Conservation (phyloP, 1,140 invertebrate genomes). For the Drosophila bipectinata region DNA sequence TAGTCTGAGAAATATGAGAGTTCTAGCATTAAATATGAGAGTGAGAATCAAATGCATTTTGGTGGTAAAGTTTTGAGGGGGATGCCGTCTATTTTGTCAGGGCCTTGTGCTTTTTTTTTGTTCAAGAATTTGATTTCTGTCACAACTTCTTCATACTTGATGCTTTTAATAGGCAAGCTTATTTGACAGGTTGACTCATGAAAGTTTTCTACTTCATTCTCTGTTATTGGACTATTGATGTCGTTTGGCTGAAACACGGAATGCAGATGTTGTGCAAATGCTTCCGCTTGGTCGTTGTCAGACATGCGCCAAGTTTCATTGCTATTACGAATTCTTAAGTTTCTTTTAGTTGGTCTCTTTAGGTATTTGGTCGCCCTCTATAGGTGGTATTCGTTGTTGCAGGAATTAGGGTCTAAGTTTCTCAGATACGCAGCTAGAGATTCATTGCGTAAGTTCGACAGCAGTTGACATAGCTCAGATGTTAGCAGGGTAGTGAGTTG, state of each 20-base stretch:
- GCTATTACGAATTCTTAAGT: neutral
- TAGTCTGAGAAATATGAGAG: no score
- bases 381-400: neutral
- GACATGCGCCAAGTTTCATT: conserved; percentile 6
- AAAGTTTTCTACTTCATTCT: no score
- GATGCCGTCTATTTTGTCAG: conserved; percentile 29
- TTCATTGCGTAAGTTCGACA: conserved; percentile 6
- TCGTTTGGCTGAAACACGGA: conserved; percentile 4
- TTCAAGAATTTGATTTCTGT: conserved; percentile 34
- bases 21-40: no score
- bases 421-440: conserved; percentile 2
- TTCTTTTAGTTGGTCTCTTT: conserved; percentile 4
- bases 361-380: conserved; percentile 3
- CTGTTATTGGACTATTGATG: neutral
- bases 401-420: neutral
- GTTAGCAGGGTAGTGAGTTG: neutral
- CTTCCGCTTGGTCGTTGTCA: conserved; percentile 1
- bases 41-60: no score
- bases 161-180: no score
- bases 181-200: no score
- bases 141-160: no score
- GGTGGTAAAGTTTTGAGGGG: conserved; percentile 22
- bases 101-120: conserved; percentile 45
- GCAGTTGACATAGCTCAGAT: conserved; percentile 2
- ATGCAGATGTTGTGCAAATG: conserved; percentile 7